Evolutionary conservation across 2,797 vertebrate species (phyloP).

Genomic region (Sebastes nivosus): DNA sequence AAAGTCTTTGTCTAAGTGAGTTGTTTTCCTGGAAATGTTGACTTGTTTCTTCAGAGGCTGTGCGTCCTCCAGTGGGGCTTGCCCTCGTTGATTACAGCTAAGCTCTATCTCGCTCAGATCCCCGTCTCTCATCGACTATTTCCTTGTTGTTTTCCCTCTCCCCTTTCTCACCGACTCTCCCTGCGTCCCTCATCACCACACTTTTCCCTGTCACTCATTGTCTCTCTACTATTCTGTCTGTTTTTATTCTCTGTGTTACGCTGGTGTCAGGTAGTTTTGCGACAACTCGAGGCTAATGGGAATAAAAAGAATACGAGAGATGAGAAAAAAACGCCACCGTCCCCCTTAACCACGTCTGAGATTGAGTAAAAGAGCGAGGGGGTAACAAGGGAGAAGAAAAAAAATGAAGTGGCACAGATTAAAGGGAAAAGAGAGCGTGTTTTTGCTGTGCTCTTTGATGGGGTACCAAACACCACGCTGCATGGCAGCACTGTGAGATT

Average conservation of each 20-base stretch:
- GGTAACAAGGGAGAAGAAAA: constrained; percentile 44
- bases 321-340: background rate
- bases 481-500: constrained; percentile 70
- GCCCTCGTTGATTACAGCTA: constrained; percentile 64
- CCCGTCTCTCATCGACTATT: constrained; percentile 36
- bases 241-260: background rate
- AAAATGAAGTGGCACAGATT: constrained; percentile 34
- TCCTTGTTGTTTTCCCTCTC: constrained; percentile 34
- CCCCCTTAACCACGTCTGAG: constrained; percentile 3
- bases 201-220: constrained; percentile 25
- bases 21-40: constrained; percentile 57
- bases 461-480: constrained; percentile 43
- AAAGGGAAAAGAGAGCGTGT: constrained; percentile 27
- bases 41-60: constrained; percentile 44
- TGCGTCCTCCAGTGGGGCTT: constrained; percentile 49
- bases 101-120: constrained; percentile 41
- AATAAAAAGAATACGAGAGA: constrained; percentile 41
- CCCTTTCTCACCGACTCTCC: constrained; percentile 21
- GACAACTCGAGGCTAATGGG: constrained; percentile 43
- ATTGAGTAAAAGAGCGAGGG: constrained; percentile 29
- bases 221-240: constrained; percentile 3
- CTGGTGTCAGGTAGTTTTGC: constrained; percentile 29
- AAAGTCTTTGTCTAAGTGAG: constrained; percentile 34
- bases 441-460: constrained; percentile 44
- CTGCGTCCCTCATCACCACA: constrained; percentile 19